These are phyloP conservation scores for Semnornis frantzii DNA, from an alignment of 2,113 vertebrate genomes.

Conservation along the genomic window DNA sequence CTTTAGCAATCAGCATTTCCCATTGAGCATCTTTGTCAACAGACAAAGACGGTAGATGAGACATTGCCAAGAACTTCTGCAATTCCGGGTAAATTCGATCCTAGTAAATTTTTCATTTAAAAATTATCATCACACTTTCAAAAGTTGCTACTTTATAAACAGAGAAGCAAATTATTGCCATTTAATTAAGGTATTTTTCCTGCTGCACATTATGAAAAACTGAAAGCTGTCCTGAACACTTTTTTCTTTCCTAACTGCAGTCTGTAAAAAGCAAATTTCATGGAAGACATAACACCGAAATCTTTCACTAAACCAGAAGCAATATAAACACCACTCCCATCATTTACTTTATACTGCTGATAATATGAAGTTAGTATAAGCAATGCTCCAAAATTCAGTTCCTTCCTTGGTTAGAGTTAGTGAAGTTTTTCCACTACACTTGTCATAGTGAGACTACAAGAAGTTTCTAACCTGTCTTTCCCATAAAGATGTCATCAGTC, in stretches of 20 bases:
- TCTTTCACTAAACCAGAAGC: neutral
- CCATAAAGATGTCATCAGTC: conserved; percentile 91
- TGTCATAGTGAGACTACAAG: neutral
- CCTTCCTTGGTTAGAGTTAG: neutral
- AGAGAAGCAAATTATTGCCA: neutral
- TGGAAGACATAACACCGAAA: neutral
- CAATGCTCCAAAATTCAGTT: neutral
- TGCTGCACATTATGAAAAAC: neutral
- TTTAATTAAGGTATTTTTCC: neutral
- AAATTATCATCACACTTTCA: neutral
- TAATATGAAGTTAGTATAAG: neutral
- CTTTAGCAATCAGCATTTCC: conserved; percentile 90
- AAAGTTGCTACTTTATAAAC: neutral
- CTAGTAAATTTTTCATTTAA: conserved; percentile 66
- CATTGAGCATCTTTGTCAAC: conserved; percentile 86
- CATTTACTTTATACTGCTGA: neutral
- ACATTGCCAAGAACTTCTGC: conserved; percentile 83
- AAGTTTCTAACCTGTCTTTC: conserved; percentile 86
- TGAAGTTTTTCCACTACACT: neutral
- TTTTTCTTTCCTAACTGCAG: neutral
- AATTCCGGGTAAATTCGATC: conserved; percentile 94
- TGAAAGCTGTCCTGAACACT: neutral
- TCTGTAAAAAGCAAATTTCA: neutral
- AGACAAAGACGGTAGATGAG: conserved; percentile 75
- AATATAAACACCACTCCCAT: neutral